Conservation (phyloP, 2,113 vertebrate species). For the Elephantulus edwardii region DNA sequence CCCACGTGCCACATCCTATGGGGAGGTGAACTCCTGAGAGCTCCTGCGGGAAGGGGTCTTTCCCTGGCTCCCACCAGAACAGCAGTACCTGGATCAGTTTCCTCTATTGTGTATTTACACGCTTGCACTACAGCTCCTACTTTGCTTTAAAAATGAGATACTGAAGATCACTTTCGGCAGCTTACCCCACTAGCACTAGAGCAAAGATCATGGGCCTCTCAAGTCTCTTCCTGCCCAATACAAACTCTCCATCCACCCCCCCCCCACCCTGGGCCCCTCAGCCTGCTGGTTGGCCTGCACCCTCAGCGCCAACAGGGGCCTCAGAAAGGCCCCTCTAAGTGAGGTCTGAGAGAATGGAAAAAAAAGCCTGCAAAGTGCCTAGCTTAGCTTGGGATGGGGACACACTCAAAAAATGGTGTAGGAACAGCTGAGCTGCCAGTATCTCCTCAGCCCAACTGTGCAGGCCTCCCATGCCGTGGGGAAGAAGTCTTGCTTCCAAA, state of each 20-base stretch:
- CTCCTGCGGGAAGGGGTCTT: not conserved
- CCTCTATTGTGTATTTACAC: not conserved
- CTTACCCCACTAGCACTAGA: not conserved
- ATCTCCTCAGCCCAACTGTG: not conserved
- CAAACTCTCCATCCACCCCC: not conserved
- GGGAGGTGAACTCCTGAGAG: not conserved
- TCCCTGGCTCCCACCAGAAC: not conserved
- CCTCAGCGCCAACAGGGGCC: not conserved
- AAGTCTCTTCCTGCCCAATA: not conserved
- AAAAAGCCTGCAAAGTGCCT: not conserved
- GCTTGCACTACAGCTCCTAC: not conserved
- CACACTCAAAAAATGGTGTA: fast-evolving
- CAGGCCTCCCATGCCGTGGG: not conserved
- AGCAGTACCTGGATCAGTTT: not conserved
- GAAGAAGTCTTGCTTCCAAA: not conserved
- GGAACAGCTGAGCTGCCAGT: not conserved
- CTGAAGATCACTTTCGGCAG: not conserved
- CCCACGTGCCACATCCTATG: not conserved
- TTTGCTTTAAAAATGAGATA: not conserved
- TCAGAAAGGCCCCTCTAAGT: not conserved
- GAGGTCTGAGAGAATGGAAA: not conserved
- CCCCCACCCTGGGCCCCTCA: not conserved
- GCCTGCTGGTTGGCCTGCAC: not conserved
- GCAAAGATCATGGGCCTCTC: not conserved
- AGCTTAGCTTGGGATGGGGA: not conserved